Conservation (phyloP, 30 jellyfish, hydroid and myxozoan genomes). For the Chironex yamaguchii region DNA sequence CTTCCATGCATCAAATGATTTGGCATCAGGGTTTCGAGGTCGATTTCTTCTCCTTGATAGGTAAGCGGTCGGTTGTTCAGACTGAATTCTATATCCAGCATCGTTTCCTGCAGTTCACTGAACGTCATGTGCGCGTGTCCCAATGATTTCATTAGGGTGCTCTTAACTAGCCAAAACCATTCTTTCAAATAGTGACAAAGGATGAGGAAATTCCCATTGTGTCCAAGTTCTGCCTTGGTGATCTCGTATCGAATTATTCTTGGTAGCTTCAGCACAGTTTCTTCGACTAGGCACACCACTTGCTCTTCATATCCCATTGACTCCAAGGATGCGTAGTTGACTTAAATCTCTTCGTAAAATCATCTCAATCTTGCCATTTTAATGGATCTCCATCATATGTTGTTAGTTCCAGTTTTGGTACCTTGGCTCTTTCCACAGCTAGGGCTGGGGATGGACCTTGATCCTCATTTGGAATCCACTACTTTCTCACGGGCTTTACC, state of each 20-base stretch:
- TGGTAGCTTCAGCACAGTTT: conserved; percentile 63
- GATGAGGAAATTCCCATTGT: conserved; percentile 11
- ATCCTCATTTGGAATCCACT: background rate
- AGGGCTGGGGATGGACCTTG: conserved; percentile 10
- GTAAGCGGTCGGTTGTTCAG: conserved; percentile 42
- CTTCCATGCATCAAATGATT: conserved; percentile 6
- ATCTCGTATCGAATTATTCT: conserved; percentile 42
- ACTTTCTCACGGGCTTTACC: background rate
- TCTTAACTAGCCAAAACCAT: too few species aligned
- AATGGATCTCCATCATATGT: conserved; percentile 51
- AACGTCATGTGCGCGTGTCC: too few species aligned
- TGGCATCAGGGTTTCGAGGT: conserved; percentile 9
- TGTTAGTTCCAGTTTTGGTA: conserved; percentile 32
- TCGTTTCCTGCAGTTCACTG: too few species aligned
- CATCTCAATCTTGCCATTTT: conserved; percentile 35
- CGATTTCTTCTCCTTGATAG: conserved; percentile 11
- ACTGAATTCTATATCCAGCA: background rate
- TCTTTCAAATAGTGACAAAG: conserved; percentile 44
- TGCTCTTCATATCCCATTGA: conserved; percentile 52
- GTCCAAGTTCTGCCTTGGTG: conserved; percentile 56
- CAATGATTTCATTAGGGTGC: too few species aligned
- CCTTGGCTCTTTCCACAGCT: background rate
- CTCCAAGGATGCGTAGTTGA: conserved; percentile 51
- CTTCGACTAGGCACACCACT: conserved; percentile 55
- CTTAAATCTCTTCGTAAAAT: conserved; percentile 56